Conservation (phyloP, 2,113 vertebrate species). For the Cebus imitator region DNA sequence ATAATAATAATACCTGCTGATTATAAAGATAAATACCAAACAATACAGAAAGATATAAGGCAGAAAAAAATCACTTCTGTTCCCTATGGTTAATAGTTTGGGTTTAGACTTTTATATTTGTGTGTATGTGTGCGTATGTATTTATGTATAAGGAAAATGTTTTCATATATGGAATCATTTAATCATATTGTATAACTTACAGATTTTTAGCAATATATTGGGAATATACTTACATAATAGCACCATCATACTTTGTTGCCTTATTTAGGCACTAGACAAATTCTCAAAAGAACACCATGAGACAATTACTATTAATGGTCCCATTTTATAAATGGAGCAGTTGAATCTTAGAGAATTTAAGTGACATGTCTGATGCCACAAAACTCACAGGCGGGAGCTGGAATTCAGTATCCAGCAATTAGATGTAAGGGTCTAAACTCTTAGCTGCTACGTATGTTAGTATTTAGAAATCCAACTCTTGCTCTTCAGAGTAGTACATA, state of each 20-base stretch:
- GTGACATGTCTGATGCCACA: neutral
- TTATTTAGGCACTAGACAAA: neutral
- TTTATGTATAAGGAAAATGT: neutral
- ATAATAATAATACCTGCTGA: neutral
- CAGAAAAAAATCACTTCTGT: neutral
- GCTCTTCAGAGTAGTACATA: neutral
- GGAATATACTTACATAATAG: neutral
- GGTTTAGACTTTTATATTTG: neutral
- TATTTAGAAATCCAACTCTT: neutral
- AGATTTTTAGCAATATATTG: neutral
- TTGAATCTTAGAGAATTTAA: neutral
- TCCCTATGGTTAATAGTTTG: neutral
- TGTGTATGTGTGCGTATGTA: neutral
- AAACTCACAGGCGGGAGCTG: neutral
- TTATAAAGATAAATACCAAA: neutral
- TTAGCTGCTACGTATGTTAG: neutral
- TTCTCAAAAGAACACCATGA: neutral
- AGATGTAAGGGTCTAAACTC: neutral
- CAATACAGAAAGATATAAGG: neutral
- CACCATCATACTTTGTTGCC: neutral
- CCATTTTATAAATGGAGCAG: neutral
- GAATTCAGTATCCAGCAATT: neutral
- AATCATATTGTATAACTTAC: neutral
- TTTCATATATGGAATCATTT: neutral
- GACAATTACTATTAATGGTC: neutral